Conservation (phyloP, 2,797 vertebrate species). For the Ceryle rudis region DNA sequence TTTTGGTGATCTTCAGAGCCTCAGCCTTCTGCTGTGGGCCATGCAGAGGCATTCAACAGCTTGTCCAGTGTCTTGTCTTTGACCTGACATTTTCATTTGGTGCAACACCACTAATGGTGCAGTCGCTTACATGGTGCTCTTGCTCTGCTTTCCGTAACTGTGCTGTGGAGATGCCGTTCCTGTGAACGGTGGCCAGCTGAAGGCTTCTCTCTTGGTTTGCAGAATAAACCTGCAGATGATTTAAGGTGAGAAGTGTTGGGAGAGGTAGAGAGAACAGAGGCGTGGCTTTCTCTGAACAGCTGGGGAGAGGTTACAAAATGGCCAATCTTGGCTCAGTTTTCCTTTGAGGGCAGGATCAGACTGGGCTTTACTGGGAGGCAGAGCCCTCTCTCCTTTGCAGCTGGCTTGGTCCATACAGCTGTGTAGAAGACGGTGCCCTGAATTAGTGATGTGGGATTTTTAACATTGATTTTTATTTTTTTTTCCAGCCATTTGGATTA, state of each 20-base stretch:
- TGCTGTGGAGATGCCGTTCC: not conserved
- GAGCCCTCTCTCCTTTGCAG: not conserved
- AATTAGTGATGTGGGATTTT: not conserved
- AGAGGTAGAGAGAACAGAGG: not conserved
- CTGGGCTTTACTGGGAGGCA: not conserved
- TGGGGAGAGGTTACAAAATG: not conserved
- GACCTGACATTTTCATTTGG: not conserved
- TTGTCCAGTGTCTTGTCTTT: rapidly evolving
- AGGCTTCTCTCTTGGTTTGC: not conserved
- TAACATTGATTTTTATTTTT: not conserved
- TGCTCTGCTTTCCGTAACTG: not conserved
- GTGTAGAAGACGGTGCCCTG: not conserved
- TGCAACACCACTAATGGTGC: not conserved
- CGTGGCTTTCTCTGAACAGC: not conserved
- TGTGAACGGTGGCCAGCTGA: not conserved
- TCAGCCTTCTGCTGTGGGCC: not conserved
- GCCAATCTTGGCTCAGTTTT: not conserved
- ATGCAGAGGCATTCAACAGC: not conserved
- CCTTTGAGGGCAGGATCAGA: not conserved
- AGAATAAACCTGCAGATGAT: not conserved
- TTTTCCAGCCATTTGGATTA: not conserved
- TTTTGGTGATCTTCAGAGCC: not conserved
- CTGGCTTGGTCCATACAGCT: not conserved
- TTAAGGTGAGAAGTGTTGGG: not conserved
- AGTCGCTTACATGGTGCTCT: not conserved